A percentile compares a stretch with the other conserved stretches of the same genome.
Conservation (phyloP, 2,888 invertebrate species). For the Suillia variegata region DNA sequence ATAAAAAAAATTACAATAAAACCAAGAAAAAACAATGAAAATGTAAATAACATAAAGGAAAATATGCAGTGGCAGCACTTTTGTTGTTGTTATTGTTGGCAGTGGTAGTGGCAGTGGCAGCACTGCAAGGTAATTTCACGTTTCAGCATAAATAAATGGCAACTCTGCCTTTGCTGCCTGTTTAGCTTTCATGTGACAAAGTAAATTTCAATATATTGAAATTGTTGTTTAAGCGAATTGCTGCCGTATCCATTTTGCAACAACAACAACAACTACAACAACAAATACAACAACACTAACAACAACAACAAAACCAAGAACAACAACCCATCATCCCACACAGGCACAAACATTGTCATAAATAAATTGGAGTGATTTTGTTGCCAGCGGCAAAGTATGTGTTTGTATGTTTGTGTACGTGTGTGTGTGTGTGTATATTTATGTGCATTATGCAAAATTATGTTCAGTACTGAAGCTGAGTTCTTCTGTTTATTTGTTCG, state of each 20-base stretch:
- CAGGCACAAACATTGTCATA: constrained; percentile 46
- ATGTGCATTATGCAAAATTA: no score
- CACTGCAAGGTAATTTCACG: background rate
- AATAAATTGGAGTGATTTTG: constrained; percentile 45
- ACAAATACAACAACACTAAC: background rate
- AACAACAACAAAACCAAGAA: constrained; percentile 15
- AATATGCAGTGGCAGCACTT: constrained; percentile 49
- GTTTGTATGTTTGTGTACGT: no score
- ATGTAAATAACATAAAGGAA: constrained; percentile 49
- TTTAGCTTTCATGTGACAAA: constrained; percentile 51
- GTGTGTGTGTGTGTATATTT: no score
- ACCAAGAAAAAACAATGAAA: constrained; percentile 37
- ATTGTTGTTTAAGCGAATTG: constrained; percentile 51
- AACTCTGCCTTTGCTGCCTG: constrained; percentile 26
- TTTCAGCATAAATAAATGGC: background rate
- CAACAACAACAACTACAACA: no score
- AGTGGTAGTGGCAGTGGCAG: no score
- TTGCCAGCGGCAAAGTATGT: background rate
- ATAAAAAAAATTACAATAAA: constrained; percentile 24
- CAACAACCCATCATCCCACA: background rate
- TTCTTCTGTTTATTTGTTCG: no score
- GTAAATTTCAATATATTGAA: constrained; percentile 53
- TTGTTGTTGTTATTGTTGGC: constrained; percentile 21
- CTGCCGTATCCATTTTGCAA: no score
- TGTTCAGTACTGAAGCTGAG: no score